A percentile compares a stretch with the other conserved stretches of the same genome.
phyloP scores from a whole-genome alignment of 2,888 invertebrate species.

The Troglohyphantes excavatus region DNA sequence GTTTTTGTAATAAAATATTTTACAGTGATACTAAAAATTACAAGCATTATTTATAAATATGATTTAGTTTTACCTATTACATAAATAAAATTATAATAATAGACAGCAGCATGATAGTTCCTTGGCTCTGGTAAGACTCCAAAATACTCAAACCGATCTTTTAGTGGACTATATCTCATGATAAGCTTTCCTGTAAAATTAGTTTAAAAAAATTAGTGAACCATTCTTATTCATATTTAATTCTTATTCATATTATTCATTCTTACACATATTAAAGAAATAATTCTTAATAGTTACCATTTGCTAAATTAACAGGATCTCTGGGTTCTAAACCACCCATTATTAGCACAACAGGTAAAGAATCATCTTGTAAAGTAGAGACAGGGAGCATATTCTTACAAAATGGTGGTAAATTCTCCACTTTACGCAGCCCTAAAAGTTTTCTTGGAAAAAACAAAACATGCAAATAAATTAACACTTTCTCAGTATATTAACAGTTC shows the following conservation, averaged over 20 bases:
- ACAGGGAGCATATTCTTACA: constrained; percentile 41
- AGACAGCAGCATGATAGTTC: constrained; percentile 76
- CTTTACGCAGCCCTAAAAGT: constrained; percentile 62
- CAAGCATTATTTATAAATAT: too few species aligned
- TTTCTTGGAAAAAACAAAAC: constrained; percentile 46
- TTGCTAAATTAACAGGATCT: constrained; percentile 66
- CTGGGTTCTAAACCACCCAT: constrained; percentile 69
- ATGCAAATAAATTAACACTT: too few species aligned
- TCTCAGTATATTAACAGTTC: too few species aligned
- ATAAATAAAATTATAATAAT: constrained; percentile 61
- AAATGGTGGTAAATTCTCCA: constrained; percentile 64
- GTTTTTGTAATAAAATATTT: too few species aligned
- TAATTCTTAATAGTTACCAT: constrained; percentile 32
- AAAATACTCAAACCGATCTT: constrained; percentile 68
- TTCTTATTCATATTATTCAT: too few species aligned
- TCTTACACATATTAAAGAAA: background rate
- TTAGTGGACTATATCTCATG: constrained; percentile 66
- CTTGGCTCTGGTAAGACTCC: constrained; percentile 73
- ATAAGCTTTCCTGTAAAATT: constrained; percentile 60
- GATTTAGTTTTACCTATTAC: constrained; percentile 75
- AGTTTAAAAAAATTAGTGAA: background rate
- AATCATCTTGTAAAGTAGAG: constrained; percentile 64
- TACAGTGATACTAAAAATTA: too few species aligned
- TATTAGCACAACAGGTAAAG: constrained; percentile 59
- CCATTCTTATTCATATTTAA: background rate